phyloP scores from a whole-genome alignment of 2,797 vertebrate species.

The Luscinia megarhynchos region DNA sequence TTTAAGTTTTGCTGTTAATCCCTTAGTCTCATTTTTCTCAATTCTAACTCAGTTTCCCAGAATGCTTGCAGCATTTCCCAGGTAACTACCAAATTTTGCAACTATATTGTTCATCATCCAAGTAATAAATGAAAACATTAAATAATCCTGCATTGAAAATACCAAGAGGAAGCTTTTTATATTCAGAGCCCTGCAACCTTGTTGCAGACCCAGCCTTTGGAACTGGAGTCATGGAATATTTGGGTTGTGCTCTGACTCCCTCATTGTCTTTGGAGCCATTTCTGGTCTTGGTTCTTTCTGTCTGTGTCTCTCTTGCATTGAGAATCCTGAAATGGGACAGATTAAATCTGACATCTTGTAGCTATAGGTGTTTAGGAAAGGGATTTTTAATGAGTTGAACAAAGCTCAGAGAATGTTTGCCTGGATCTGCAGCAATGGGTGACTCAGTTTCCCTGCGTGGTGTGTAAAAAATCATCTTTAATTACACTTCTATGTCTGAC shows the following conservation, averaged over 20 bases:
- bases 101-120: background rate
- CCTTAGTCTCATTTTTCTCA: background rate
- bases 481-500: background rate
- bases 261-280: fast-evolving
- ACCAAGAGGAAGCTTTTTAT: background rate
- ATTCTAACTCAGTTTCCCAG: background rate
- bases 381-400: background rate
- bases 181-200: background rate
- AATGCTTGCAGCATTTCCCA: background rate
- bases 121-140: background rate
- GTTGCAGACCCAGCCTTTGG: background rate
- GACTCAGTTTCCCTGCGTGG: background rate
- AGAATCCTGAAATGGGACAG: background rate
- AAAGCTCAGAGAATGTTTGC: fast-evolving
- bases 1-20: background rate
- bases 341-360: background rate
- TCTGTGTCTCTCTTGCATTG: fast-evolving
- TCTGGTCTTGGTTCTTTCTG: background rate
- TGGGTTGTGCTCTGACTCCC: background rate
- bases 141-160: background rate
- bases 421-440: background rate
- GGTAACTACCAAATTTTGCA: background rate
- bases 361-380: background rate
- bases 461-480: background rate
- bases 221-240: fast-evolving